Evolutionary conservation across 2,797 vertebrate genomes (phyloP).

Genomic region (Jordanella pulchra): DNA sequence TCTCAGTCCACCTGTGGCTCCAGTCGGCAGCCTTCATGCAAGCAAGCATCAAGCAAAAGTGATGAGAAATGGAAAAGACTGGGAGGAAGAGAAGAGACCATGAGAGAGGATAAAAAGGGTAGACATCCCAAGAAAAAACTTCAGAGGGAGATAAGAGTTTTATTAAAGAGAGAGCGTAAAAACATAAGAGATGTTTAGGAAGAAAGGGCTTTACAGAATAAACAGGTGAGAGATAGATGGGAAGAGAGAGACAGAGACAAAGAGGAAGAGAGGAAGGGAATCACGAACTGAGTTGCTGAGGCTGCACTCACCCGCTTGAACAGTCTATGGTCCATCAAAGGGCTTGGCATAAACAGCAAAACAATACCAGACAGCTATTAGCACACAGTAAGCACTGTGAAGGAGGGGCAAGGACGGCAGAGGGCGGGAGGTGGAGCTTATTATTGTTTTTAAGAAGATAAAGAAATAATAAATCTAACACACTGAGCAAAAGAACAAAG

Average conservation of each 20-base stretch:
- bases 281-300: slow-evolving; percentile 91
- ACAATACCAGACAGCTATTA: slow-evolving; percentile 99
- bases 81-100: slow-evolving; percentile 49
- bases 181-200: slow-evolving; percentile 57
- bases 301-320: slow-evolving; percentile 99
- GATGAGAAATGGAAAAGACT: slow-evolving; percentile 70
- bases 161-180: slow-evolving; percentile 58
- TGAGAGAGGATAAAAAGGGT: slow-evolving; percentile 45
- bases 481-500: slow-evolving; percentile 32
- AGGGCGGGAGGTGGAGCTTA: slow-evolving; percentile 60
- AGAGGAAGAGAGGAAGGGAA: slow-evolving; percentile 38
- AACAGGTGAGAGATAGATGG: slow-evolving; percentile 6
- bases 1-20: slow-evolving; percentile 82
- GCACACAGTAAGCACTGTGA: slow-evolving; percentile 86
- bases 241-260: slow-evolving; percentile 25
- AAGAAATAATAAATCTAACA: slow-evolving; percentile 34
- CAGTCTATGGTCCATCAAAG: slow-evolving; percentile 99
- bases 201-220: neutral
- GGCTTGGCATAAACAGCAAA: slow-evolving; percentile 98
- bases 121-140: slow-evolving; percentile 68
- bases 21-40: slow-evolving; percentile 96
- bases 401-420: slow-evolving; percentile 62
- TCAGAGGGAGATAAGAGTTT: slow-evolving; percentile 70
- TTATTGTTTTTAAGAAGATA: slow-evolving; percentile 34
- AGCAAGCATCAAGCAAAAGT: slow-evolving; percentile 96